These are phyloP conservation scores for Nannoperca obscura DNA, from an alignment of 2,797 vertebrate genomes.

Conservation along the genomic window DNA sequence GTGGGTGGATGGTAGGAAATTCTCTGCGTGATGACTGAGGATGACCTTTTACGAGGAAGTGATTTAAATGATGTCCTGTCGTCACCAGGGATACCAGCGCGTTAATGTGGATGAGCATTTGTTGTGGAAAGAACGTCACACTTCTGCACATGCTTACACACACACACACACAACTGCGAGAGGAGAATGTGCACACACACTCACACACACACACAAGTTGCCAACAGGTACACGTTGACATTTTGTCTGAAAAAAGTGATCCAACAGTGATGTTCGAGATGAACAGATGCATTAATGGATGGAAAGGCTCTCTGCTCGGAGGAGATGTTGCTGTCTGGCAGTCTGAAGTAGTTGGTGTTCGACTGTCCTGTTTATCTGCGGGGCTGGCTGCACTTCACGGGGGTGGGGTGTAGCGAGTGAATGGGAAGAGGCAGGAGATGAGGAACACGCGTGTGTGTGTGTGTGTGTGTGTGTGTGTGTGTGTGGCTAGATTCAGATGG, in stretches of 20 bases:
- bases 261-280: conserved; percentile 48
- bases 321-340: conserved; percentile 63
- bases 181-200: not conserved
- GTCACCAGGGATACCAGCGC: conserved; percentile 71
- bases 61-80: conserved; percentile 74
- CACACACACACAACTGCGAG: not conserved
- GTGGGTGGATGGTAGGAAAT: conserved; percentile 6
- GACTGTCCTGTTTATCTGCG: conserved; percentile 62
- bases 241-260: conserved; percentile 38
- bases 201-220: not conserved
- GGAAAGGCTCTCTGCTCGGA: conserved; percentile 33
- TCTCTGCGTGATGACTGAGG: conserved; percentile 64
- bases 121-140: conserved; percentile 66
- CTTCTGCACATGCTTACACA: conserved; percentile 44
- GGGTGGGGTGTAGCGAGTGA: conserved; percentile 55
- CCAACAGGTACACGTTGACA: conserved; percentile 51
- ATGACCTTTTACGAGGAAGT: conserved; percentile 79
- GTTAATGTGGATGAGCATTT: conserved; percentile 68
- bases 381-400: conserved; percentile 48
- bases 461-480: conserved; percentile 24
- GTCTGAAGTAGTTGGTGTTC: conserved; percentile 69
- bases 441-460: conserved; percentile 8
- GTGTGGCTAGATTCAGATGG: conserved; percentile 69
- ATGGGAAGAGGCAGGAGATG: conserved; percentile 60
- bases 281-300: conserved; percentile 63